Base-by-base conservation (phyloP, 2,797 vertebrate genomes). In the Schizopygopsis pylzovi region DNA sequence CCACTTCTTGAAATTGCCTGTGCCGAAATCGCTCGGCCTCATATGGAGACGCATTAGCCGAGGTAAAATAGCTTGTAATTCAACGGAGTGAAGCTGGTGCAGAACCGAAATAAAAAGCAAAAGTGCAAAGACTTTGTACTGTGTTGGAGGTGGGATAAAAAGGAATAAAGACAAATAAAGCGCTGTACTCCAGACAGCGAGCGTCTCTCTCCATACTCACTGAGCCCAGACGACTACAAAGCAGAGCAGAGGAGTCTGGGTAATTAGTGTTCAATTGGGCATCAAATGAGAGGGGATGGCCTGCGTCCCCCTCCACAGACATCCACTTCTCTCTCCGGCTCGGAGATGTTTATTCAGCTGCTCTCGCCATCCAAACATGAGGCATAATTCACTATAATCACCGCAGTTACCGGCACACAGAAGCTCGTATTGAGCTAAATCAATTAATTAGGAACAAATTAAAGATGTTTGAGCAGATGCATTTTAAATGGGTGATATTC, bases 261-360 rank as follows among this genome's bases (percentile, higher is more conserved):
- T 94, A 91, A 93, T 94, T 87, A 90, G 91, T 82, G 88, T 90
- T 92, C 90, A 94, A 94, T 93, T 93, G 93, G 87, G 87, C 90
- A 68, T 92, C 89, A 92, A 95, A 93, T 91, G 91, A 92, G 90
- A 91, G 87, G 90, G 90, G 90, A 91, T 80, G 88, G 84, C 63
- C 84, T 81, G 86, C 83, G 83, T 90, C 91, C 83, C 84, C 68
- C 68, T 9, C 16, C 67, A 85, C 78, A 88, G 87, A 88, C 86
- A 49, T 43, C 52, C 47, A 37, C 73, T 56, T 33, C 16, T 82
- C 25, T 80, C 10, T 41, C 56, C 5, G 20, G 49, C 37, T 65
- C 15, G 2, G 47, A 47, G 56, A 37, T 72, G 80, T 71, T 82
- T 56, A 59, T 77, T 43, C 73, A 79, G 75, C 80, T 82, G 80